phyloP scores from a whole-genome alignment of 2,888 invertebrate genomes.

The Caenorhabditis virilis region DNA sequence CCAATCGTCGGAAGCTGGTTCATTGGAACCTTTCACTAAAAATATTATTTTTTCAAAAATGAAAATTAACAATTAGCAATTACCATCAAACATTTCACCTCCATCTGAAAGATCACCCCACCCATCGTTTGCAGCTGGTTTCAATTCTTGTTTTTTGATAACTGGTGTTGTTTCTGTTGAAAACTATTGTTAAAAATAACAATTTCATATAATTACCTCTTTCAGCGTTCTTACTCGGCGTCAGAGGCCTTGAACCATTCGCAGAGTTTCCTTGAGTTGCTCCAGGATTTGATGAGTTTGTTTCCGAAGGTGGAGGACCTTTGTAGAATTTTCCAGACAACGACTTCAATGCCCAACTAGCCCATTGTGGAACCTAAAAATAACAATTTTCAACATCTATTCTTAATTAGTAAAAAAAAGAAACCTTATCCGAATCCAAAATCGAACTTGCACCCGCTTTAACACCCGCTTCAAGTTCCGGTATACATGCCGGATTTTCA shows the following conservation, averaged over 20 bases:
- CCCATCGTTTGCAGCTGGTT: constrained; percentile 37
- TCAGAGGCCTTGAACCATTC: constrained; percentile 14
- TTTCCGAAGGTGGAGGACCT: constrained; percentile 42
- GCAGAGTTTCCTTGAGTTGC: constrained; percentile 1
- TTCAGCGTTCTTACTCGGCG: constrained; percentile 11
- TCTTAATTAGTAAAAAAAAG: no score
- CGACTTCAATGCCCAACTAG: constrained; percentile 66
- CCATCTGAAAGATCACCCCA: constrained; percentile 53
- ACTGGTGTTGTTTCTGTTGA: constrained; percentile 13
- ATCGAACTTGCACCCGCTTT: constrained; percentile 64
- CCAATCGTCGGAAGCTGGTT: constrained; percentile 21
- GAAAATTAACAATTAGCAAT: no score
- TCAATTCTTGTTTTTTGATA: constrained; percentile 7
- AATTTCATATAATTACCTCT: no score
- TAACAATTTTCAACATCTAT: no score
- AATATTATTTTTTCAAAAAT: constrained; percentile 1
- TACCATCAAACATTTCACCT: constrained; percentile 36
- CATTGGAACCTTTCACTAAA: constrained; percentile 2
- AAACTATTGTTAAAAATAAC: no score
- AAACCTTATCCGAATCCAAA: constrained; percentile 61
- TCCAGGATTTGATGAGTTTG: constrained; percentile 6
- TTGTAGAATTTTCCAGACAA: constrained; percentile 68
- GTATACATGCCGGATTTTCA: constrained; percentile 71
- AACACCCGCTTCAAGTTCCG: constrained; percentile 70
- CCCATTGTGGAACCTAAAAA: constrained; percentile 66